phyloP scores from a whole-genome alignment of 2,113 vertebrate genomes.

The Pristiophorus japonicus region DNA sequence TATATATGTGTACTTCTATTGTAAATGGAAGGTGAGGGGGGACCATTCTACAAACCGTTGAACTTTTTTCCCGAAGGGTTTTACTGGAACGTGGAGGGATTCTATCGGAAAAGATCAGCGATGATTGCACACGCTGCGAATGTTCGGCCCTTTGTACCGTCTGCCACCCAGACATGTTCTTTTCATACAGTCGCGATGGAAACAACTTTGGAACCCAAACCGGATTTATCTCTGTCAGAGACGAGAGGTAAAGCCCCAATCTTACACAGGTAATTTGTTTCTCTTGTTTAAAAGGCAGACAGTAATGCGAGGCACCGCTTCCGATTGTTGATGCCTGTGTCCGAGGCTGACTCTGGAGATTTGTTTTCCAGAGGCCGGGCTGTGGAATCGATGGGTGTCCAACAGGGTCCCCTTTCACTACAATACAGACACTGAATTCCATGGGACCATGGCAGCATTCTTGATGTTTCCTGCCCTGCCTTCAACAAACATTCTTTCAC shows the following conservation, averaged over 20 bases:
- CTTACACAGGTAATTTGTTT: not conserved
- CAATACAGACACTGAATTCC: not conserved
- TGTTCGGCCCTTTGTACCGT: constrained; percentile 71
- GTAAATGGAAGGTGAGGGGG: not conserved
- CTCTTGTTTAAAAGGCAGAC: not conserved
- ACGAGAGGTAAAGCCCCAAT: constrained; percentile 44
- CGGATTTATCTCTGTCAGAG: constrained; percentile 79
- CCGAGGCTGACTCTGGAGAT: not conserved
- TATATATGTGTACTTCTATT: not conserved
- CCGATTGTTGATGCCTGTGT: not conserved
- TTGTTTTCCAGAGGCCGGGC: not conserved
- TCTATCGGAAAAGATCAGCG: constrained; percentile 74
- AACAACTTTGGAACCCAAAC: constrained; percentile 81
- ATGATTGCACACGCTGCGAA: constrained; percentile 53
- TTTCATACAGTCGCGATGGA: constrained; percentile 80
- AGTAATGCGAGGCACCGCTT: not conserved
- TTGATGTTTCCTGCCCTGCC: not conserved
- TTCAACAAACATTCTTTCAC: not conserved
- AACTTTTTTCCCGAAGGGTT: constrained; percentile 54
- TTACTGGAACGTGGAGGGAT: constrained; percentile 79
- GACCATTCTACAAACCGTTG: not conserved
- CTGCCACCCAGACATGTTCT: constrained; percentile 76
- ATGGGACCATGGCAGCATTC: no score
- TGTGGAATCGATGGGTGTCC: not conserved
- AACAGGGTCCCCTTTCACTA: not conserved